Base-by-base conservation (phyloP, 2,797 vertebrate species). In the Phrynocephalus guinanensis region DNA sequence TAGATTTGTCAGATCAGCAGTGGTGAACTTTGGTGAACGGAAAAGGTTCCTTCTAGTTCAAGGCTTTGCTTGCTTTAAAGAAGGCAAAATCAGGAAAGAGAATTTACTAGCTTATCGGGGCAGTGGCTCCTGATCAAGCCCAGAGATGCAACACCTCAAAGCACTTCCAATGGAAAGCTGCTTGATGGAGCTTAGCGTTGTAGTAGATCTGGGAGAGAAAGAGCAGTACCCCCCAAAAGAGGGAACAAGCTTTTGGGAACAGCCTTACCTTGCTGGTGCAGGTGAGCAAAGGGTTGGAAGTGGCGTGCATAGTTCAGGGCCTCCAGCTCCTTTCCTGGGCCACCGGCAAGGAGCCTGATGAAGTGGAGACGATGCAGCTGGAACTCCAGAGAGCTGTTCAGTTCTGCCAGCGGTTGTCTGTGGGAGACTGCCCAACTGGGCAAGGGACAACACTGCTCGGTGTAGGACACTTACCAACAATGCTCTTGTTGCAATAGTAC, bases 311-410 rank as follows among this genome's bases (percentile, higher is more conserved):
- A 98, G 95, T 97, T 98, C 92, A 98, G 96, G 13, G 98, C 98
- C 93, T 98, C 97, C 93, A 97, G 96, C 95, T 98, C 98, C 93
- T 98, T 98, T 92, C 95, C 60, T 0, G 98, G 97, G 78, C 98
- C 98, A 0, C 98, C 97, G 6, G 97, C 97, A 68, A 98, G 97
- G 87, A 98, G 96, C 80, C 97, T 97, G 95, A 98, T 98, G 93
- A 98, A 98, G 94, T 98, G 97, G 88, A 98, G 95, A 77, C 98
- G 97, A 92, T 98, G 98, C 89, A 98, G 94, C 95, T 98, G 98
- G 95, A 98, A 98, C 93, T 98, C 98, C 95, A 98, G 95, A 83
- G 97, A 98, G 95, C 98, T 98, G 96, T 98, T 98, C 90, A 98
- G 95, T 91, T 98, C 98, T 86, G 98, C 93, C 79, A 98, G 97